Conservation (phyloP, 2,888 invertebrate species). For the Latrodectus hesperus region DNA sequence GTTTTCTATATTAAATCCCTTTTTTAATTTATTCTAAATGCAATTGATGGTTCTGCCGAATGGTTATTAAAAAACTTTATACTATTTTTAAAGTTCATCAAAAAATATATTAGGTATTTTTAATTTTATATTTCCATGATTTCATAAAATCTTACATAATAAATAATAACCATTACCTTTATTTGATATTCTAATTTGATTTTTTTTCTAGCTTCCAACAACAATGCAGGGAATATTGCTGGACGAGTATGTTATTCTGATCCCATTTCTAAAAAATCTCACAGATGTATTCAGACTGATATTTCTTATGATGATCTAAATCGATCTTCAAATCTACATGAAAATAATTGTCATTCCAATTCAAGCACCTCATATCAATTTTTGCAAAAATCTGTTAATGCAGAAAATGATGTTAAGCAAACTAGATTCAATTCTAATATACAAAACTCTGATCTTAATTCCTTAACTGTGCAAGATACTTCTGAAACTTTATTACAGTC, state of each 20-base stretch:
- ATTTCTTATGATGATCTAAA: not conserved
- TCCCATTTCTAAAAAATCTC: not conserved
- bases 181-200: no score
- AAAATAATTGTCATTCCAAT: not conserved
- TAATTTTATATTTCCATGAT: no score
- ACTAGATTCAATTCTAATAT: not conserved
- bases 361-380: no score
- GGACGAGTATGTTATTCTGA: not conserved
- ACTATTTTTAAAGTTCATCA: no score
- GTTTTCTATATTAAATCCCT: no score
- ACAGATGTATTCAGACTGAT: not conserved
- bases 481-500: not conserved
- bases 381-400: not conserved
- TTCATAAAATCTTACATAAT: no score
- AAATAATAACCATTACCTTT: no score
- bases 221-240: not conserved
- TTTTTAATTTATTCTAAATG: no score
- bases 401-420: not conserved
- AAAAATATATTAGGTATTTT: no score
- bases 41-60: no score
- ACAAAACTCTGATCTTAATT: not conserved
- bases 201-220: not conserved
- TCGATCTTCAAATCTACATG: not conserved
- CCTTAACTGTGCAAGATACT: not conserved
- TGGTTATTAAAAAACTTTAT: no score